Percentiles rank a stretch among this genome's conserved stretches.
phyloP scores from a whole-genome alignment of 2,888 invertebrate species.

The Cataglyphis albicans region DNA sequence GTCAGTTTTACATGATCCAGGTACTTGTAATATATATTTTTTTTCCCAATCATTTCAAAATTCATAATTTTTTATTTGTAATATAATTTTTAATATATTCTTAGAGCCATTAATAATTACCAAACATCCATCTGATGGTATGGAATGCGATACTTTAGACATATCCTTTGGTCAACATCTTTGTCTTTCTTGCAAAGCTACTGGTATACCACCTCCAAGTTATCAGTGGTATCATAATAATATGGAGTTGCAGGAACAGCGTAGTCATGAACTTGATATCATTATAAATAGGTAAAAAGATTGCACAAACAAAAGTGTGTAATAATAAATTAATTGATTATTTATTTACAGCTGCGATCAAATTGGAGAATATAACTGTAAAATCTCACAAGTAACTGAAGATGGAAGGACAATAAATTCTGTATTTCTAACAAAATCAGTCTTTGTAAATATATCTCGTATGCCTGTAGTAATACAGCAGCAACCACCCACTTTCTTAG shows the following conservation, averaged over 20 bases:
- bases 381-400: conserved; percentile 73
- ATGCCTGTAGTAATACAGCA: conserved; percentile 73
- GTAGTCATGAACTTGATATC: conserved; percentile 71
- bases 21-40: conserved; percentile 65
- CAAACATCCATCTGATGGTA: conserved; percentile 74
- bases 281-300: conserved; percentile 72
- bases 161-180: conserved; percentile 72
- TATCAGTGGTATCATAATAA: conserved; percentile 81
- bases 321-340: background rate
- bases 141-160: conserved; percentile 51
- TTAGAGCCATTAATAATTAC: conserved; percentile 77
- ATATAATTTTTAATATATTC: background rate
- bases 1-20: conserved; percentile 77
- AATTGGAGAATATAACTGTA: conserved; percentile 79
- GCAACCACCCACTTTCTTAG: conserved; percentile 75
- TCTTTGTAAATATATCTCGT: conserved; percentile 73
- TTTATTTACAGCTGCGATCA: conserved; percentile 68
- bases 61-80: background rate
- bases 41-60: background rate
- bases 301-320: background rate
- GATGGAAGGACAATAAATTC: conserved; percentile 67
- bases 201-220: conserved; percentile 80
- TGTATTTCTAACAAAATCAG: conserved; percentile 66
- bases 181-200: conserved; percentile 77
- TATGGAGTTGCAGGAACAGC: conserved; percentile 68